These are phyloP conservation scores for Baronia brevicornis DNA, from an alignment of 2,888 invertebrate genomes.

Conservation along the genomic window DNA sequence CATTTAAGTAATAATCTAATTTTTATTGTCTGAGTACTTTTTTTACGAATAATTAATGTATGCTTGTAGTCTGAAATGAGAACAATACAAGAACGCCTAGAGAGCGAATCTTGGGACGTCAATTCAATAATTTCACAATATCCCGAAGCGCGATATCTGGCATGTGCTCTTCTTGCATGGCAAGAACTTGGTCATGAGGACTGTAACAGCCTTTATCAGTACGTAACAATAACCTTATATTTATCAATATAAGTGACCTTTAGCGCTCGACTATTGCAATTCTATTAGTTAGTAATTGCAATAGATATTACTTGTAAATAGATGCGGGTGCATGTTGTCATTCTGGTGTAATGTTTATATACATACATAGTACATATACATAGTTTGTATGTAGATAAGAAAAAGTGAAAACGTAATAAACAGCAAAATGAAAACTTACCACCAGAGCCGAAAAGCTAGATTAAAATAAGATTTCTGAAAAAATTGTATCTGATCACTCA, in stretches of 20 bases:
- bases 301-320: slow-evolving; percentile 19
- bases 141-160: slow-evolving; percentile 43
- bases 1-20: no score
- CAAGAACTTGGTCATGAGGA: slow-evolving; percentile 50
- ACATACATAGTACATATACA: no score
- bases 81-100: slow-evolving; percentile 32
- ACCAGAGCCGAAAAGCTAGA: no score
- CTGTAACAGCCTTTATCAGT: slow-evolving; percentile 50
- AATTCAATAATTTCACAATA: slow-evolving; percentile 24
- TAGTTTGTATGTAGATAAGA: no score
- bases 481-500: no score
- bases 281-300: slow-evolving; percentile 11
- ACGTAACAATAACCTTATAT: slow-evolving; percentile 14
- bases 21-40: slow-evolving; percentile 10
- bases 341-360: slow-evolving; percentile 5
- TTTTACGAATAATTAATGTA: not conserved
- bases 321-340: slow-evolving; percentile 30
- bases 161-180: slow-evolving; percentile 62
- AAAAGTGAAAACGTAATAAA: no score
- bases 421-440: no score
- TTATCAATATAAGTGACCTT: not conserved
- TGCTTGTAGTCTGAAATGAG: slow-evolving; percentile 32
- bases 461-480: no score
- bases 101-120: slow-evolving; percentile 26
- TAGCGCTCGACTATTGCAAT: not conserved